Conservation (phyloP, 2,888 invertebrate genomes). For the Phyllotreta striolata region DNA sequence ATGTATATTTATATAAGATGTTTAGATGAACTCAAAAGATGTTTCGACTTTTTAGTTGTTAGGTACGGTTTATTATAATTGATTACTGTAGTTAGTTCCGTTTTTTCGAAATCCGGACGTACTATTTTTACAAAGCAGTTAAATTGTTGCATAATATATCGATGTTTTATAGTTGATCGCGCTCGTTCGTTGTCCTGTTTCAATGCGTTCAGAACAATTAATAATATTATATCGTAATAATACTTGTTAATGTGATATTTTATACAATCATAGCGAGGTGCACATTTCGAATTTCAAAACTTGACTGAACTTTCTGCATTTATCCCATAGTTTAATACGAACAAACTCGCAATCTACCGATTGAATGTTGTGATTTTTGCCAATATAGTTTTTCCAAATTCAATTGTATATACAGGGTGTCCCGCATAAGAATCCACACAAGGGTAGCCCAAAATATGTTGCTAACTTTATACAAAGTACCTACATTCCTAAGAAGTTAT, state of each 20-base stretch:
- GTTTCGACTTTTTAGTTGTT: constrained; percentile 46
- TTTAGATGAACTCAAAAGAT: constrained; percentile 58
- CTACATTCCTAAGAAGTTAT: too few relatives aligned
- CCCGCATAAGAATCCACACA: too few relatives aligned
- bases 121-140: constrained; percentile 41
- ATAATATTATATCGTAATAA: constrained; percentile 16
- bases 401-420: too few relatives aligned
- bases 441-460: too few relatives aligned
- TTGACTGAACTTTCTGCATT: not conserved
- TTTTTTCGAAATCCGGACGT: constrained; percentile 38
- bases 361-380: too few relatives aligned
- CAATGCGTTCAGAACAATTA: constrained; percentile 15
- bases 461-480: too few relatives aligned
- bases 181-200: constrained; percentile 40
- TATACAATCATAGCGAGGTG: constrained; percentile 1
- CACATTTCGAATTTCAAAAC: constrained; percentile 6
- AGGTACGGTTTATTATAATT: constrained; percentile 9
- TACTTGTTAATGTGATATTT: constrained; percentile 12
- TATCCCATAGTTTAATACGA: too few relatives aligned
- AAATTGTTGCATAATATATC: constrained; percentile 43
- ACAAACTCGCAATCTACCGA: too few relatives aligned
- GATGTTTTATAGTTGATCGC: constrained; percentile 35
- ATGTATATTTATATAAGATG: constrained; percentile 58
- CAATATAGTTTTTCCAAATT: too few relatives aligned
- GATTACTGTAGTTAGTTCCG: constrained; percentile 44